A percentile compares a stretch with the other conserved stretches of the same genome.
Evolutionary conservation across 2,888 invertebrate species (phyloP).

Genomic region (Ormyrus labotus): DNA sequence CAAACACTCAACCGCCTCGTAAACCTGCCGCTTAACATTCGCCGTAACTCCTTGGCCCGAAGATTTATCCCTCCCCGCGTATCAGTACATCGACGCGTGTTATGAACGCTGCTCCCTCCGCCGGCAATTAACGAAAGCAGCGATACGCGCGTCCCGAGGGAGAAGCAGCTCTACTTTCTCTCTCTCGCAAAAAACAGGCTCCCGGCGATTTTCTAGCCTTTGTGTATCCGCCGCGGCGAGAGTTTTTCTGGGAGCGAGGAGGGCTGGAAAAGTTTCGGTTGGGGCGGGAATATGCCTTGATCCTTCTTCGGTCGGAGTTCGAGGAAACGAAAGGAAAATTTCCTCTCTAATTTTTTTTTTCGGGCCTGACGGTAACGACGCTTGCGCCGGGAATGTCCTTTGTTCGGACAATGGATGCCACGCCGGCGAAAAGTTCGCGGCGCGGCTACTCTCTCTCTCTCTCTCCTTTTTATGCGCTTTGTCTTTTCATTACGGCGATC

Average conservation of each 20-base stretch:
- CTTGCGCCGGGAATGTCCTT: not conserved
- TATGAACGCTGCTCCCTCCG: no score
- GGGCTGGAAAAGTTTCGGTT: slow-evolving; percentile 59
- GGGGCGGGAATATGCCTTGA: not conserved
- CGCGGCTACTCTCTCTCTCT: no score
- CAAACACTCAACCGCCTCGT: slow-evolving; percentile 13
- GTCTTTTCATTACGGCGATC: not conserved
- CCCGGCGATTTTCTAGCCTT: slow-evolving; percentile 13
- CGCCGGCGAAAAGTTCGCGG: not conserved
- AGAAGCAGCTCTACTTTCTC: not conserved
- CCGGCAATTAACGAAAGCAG: not conserved
- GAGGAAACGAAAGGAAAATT: slow-evolving; percentile 37
- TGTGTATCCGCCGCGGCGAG: slow-evolving; percentile 10
- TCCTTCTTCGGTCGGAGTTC: not conserved
- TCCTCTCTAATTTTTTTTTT: slow-evolving; percentile 29
- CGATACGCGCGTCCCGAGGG: slow-evolving; percentile 28
- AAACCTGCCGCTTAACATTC: slow-evolving; percentile 3
- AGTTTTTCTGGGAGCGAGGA: slow-evolving; percentile 38
- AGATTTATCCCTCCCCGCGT: no score
- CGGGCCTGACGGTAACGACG: not conserved
- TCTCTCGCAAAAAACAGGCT: not conserved
- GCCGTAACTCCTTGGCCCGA: no score
- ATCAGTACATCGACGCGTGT: no score
- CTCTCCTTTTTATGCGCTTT: not conserved
- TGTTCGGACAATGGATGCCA: slow-evolving; percentile 4